Evolutionary conservation across 2,888 invertebrate species (phyloP), one percentile per base, ranked within the genome.

Genomic region (Drosophila cognata): DNA sequence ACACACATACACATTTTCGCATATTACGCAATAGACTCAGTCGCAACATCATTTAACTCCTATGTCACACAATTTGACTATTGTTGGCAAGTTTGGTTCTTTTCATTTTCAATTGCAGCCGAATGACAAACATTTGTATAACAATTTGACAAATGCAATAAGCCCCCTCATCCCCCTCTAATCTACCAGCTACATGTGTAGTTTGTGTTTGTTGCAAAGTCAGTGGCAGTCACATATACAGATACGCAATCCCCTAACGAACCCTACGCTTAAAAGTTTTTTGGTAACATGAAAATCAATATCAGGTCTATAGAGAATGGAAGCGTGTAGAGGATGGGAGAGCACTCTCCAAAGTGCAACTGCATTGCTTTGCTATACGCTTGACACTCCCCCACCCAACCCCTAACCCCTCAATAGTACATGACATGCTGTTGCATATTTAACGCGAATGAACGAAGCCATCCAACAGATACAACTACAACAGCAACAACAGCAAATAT

Each of bases 381-480:
- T 51, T n/a, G 25, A 46, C 16, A 41, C 5, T 6, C 6, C n/a
- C 18, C 33, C 21, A 33, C 4, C 1, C 11, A 33, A 33, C 13
- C 13, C 4, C 4, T 2, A 0, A 21, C 5, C 50, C 21, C 21
- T 21, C 66, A 63, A 81, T 77, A 60, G 79, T 64, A 72, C 62
- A 76, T 71, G 73, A 78, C 84, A 86, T 74, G 87, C 77, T 89
- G 89, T 88, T 85, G 89, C 89, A 89, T 84, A 89, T 88, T 88
- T 84, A 80, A 88, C 80, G 70, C 82, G 77, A 75, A 64, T 89
- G 79, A 57, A 25, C 74, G 79, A 84, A 86, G 82, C 79, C 84
- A 83, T 76, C 73, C 76, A 89, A 81, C 62, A 65, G 71, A 58
- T 71, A 64, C 76, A 55, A 62, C 80, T 61, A n/a, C 36, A 48